Conservation (phyloP, 2,888 invertebrate species). For the Morpho achilles region DNA sequence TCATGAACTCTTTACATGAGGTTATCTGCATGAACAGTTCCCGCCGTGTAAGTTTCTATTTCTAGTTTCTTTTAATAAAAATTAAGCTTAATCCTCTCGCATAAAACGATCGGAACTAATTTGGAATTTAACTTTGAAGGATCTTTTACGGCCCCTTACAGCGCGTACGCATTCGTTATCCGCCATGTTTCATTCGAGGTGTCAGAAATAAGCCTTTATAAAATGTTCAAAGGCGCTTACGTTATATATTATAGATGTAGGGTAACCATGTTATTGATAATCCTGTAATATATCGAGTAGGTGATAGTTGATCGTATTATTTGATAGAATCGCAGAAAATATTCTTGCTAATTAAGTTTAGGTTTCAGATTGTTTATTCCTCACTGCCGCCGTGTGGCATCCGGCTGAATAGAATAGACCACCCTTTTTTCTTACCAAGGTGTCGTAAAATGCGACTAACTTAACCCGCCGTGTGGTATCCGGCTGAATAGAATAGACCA, state of each 20-base stretch:
- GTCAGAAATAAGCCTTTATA: conserved; percentile 73
- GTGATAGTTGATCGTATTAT: too few species aligned
- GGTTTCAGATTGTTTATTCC: not conserved
- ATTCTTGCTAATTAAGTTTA: too few species aligned
- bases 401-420: too few species aligned
- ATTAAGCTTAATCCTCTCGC: conserved; percentile 12
- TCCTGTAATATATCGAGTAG: too few species aligned
- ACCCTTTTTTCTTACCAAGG: too few species aligned
- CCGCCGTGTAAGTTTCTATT: not conserved
- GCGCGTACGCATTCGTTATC: conserved; percentile 54
- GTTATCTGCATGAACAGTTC: too few species aligned
- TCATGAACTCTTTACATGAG: too few species aligned
- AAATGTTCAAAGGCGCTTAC: conserved; percentile 61
- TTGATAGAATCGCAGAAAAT: too few species aligned
- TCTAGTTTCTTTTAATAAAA: conserved; percentile 1
- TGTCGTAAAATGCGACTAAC: too few species aligned
- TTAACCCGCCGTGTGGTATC: too few species aligned
- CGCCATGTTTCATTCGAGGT: conserved; percentile 70
- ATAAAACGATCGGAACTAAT: conserved; percentile 30
- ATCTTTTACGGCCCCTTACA: conserved; percentile 37
- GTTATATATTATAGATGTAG: conserved; percentile 32
- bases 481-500: too few species aligned
- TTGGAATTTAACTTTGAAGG: conserved; percentile 25
- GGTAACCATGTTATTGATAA: conserved; percentile 5
- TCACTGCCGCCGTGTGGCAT: too few species aligned